Conservation (phyloP, 2,888 invertebrate genomes). For the Silvanus unidentatus region DNA sequence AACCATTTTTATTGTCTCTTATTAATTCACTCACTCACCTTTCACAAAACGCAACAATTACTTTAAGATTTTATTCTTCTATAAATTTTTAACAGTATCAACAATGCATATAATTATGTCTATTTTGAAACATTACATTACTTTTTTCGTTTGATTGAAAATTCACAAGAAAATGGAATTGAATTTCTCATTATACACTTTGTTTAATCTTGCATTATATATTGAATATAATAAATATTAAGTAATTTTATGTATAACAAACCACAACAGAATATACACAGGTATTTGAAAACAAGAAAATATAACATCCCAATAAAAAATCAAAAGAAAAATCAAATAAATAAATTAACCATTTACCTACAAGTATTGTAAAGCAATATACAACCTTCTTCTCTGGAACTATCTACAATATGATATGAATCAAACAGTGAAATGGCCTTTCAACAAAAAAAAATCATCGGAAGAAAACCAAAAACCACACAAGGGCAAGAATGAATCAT, state of each 20-base stretch:
- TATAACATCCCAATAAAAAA: conserved; percentile 20
- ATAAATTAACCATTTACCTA: too few species aligned
- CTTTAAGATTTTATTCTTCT: conserved; percentile 9
- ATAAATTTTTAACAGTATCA: conserved; percentile 35
- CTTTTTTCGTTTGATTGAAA: conserved; percentile 7
- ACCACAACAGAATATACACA: conserved; percentile 3
- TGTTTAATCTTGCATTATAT: conserved; percentile 1
- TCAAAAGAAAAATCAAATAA: background rate
- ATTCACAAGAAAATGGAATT: background rate
- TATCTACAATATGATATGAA: too few species aligned
- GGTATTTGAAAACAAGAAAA: conserved; percentile 7
- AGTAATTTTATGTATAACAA: conserved; percentile 8
- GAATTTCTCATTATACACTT: background rate
- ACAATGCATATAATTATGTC: conserved; percentile 36
- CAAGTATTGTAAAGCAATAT: too few species aligned
- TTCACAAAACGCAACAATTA: too few species aligned
- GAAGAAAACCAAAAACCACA: too few species aligned
- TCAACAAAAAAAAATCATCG: too few species aligned
- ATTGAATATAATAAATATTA: background rate
- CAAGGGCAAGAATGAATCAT: too few species aligned
- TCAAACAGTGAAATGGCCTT: too few species aligned
- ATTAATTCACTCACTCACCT: too few species aligned
- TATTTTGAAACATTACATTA: conserved; percentile 27
- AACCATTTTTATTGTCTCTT: too few species aligned
- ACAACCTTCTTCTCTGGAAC: too few species aligned